Percentiles rank a stretch among this genome's conserved stretches.
Conservation (phyloP, 2,113 vertebrate species). For the Zeus faber region DNA sequence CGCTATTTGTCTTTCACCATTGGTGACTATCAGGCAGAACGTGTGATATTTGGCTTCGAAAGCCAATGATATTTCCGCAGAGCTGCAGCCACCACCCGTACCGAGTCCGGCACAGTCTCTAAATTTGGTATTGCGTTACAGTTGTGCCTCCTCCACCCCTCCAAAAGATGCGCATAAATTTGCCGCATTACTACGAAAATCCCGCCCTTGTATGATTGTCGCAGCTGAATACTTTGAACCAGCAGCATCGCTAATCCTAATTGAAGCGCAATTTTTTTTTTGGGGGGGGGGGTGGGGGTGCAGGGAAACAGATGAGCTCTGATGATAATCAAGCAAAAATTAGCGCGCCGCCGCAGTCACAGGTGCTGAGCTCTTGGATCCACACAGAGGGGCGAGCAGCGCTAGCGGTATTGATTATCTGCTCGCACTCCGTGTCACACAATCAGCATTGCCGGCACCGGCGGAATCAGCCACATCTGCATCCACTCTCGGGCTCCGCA, state of each 20-base stretch:
- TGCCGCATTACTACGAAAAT: conserved; percentile 3
- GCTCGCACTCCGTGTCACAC: conserved; percentile 41
- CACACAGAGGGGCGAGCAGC: conserved; percentile 21
- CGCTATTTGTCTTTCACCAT: no score
- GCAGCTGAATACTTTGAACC: conserved; percentile 23
- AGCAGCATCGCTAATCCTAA: conserved; percentile 38
- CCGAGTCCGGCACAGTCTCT: no score
- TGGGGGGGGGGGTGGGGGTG: no score
- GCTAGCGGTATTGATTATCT: conserved; percentile 57
- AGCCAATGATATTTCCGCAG: no score
- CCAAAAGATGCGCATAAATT: not conserved
- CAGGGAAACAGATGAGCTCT: conserved; percentile 49
- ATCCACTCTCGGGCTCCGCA: conserved; percentile 38
- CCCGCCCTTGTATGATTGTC: conserved; percentile 21
- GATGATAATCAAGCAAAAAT: conserved; percentile 61
- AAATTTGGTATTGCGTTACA: not conserved
- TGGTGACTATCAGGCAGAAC: no score
- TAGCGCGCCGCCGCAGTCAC: conserved; percentile 38
- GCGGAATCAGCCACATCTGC: conserved; percentile 57
- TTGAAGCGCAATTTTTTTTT: conserved; percentile 34
- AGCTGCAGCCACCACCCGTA: not conserved
- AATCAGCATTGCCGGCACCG: conserved; percentile 48
- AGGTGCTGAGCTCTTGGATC: conserved; percentile 50
- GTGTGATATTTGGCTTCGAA: no score
- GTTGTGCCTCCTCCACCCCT: not conserved